Evolutionary conservation across 2,797 vertebrate species (phyloP), one percentile per base, ranked within the genome.

Genomic region (Acipenser ruthenus): DNA sequence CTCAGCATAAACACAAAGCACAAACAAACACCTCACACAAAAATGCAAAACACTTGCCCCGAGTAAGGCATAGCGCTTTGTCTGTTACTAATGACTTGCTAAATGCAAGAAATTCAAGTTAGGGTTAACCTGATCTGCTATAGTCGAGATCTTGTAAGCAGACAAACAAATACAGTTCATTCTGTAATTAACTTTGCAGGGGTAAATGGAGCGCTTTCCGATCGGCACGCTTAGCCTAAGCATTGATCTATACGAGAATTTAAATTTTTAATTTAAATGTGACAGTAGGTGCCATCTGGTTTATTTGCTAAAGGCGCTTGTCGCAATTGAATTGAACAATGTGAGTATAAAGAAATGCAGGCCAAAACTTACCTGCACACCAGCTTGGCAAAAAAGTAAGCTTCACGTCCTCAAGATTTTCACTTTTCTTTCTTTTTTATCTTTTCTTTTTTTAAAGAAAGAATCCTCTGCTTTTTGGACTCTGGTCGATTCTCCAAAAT

Each of bases 291-390:
- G 61, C 65, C 64, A 63, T 71, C 74, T 67, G 69, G 78, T 69
- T 81, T 76, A 78, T 83, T 73, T 76, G 65, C 73, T 67, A 79
- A 83, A 80, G 84, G 87, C 89, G 82, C 88, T 89, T 88, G 86
- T 86, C 90, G 91, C 88, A 89, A 89, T 86, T 88, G 37, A 37
- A 37, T 37, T 37, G 82, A 86, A 86, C 75, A 84, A 87, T 82
- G 86, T 69, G 85, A 86, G 85, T 78, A 73, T 77, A 83, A 37
- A 37, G 80, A 79, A 62, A 83, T 83, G 83, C 87, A 86, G 91
- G 88, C 90, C 89, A 93, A 37, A 98, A 99, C 96, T 99, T 98
- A 99, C 96, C 96, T 97, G 94, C 93, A 92, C 89, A 88, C 90
- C 91, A 88, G 91, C 91, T 92, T 88, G 85, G 76, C 49, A 77